phyloP scores from a whole-genome alignment of 2,797 vertebrate species.

The Pagetopsis macropterus region DNA sequence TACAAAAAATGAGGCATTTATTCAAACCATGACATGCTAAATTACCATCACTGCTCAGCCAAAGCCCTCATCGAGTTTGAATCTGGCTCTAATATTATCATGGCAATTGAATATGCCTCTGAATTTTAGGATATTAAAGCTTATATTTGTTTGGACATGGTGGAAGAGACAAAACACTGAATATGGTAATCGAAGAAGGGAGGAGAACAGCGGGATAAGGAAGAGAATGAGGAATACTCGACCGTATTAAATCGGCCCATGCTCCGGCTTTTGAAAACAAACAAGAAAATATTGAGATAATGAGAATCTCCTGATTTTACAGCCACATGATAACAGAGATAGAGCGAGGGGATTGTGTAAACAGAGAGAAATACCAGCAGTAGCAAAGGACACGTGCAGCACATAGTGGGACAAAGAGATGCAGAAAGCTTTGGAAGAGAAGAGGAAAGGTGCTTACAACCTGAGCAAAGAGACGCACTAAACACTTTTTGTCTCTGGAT shows the following conservation, averaged over 20 bases:
- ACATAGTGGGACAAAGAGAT: constrained; percentile 38
- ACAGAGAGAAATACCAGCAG: constrained; percentile 21
- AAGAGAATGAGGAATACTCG: constrained; percentile 28
- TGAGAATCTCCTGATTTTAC: constrained; percentile 43
- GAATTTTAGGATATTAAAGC: constrained; percentile 52
- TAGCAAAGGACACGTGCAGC: constrained; percentile 12
- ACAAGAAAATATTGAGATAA: constrained; percentile 44
- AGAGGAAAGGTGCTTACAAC: constrained; percentile 28
- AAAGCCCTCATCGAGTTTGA: constrained; percentile 40
- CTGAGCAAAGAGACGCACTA: constrained; percentile 16
- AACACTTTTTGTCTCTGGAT: constrained; percentile 37
- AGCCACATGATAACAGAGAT: constrained; percentile 16
- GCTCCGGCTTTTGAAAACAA: constrained; percentile 46
- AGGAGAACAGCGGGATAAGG: constrained; percentile 6
- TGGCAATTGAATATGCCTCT: constrained; percentile 59
- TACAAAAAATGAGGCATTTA: constrained; percentile 19
- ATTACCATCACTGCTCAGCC: constrained; percentile 47
- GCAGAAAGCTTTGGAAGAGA: constrained; percentile 10
- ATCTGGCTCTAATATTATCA: constrained; percentile 56
- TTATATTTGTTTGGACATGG: constrained; percentile 47
- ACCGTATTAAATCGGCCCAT: constrained; percentile 45
- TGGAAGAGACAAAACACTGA: constrained; percentile 44
- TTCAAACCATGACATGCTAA: constrained; percentile 40
- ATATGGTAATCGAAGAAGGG: constrained; percentile 37
- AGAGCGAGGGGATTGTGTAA: constrained; percentile 14